phyloP scores from a whole-genome alignment of 2,888 invertebrate species.

The Prosopocoilus inquinatus region DNA sequence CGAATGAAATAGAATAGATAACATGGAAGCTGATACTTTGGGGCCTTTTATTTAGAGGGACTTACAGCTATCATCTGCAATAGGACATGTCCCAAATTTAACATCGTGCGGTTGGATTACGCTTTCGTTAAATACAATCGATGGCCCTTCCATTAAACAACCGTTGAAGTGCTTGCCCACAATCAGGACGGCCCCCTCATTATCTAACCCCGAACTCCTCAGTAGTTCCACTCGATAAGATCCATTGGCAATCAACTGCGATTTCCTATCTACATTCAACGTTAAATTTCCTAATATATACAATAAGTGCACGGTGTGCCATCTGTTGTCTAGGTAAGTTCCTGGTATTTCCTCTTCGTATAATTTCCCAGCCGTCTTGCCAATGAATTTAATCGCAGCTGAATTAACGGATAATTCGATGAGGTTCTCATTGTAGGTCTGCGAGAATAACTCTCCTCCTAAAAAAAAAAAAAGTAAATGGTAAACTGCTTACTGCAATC shows the following conservation, averaged over 20 bases:
- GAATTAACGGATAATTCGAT: conserved; percentile 44
- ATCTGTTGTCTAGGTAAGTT: conserved; percentile 74
- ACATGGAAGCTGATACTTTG: neutral
- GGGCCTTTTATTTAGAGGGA: conserved; percentile 15
- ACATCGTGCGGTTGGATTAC: conserved; percentile 66
- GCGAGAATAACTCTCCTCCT: conserved; percentile 71
- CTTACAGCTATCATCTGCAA: conserved; percentile 71
- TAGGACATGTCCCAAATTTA: conserved; percentile 73
- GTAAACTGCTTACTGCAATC: too few species aligned
- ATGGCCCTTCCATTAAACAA: conserved; percentile 84
- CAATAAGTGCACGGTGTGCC: conserved; percentile 73
- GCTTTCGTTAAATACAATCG: conserved; percentile 70
- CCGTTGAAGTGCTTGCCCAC: conserved; percentile 81
- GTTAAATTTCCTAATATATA: conserved; percentile 62
- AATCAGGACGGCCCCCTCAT: conserved; percentile 69
- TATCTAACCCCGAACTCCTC: conserved; percentile 68
- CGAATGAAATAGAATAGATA: conserved; percentile 8
- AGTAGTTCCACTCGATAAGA: conserved; percentile 75
- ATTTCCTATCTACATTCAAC: conserved; percentile 51
- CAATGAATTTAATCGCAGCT: conserved; percentile 55
- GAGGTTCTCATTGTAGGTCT: conserved; percentile 59
- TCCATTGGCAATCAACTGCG: conserved; percentile 71
- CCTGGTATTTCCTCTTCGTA: conserved; percentile 65
- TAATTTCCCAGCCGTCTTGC: conserved; percentile 48
- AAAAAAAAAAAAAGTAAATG: conserved; percentile 29